Conservation (phyloP, 2,888 invertebrate genomes). For the Xestia c-nigrum region DNA sequence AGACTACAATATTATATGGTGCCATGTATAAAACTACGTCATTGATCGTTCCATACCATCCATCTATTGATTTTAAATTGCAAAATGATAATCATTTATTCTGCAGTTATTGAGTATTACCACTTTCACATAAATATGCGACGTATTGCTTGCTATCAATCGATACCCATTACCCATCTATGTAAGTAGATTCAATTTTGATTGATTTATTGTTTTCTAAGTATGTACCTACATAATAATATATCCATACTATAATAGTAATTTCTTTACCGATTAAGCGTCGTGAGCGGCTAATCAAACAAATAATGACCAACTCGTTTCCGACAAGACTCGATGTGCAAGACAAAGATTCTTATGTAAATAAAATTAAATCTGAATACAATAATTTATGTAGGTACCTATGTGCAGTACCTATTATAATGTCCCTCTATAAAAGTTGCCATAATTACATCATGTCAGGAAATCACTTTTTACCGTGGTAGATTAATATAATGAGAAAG, state of each 20-base stretch:
- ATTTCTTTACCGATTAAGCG: no score
- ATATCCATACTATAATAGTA: no score
- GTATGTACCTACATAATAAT: no score
- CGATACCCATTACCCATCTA: not conserved
- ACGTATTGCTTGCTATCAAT: not conserved
- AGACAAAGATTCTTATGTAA: slow-evolving; percentile 24
- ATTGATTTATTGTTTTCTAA: not conserved
- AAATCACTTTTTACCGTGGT: not conserved
- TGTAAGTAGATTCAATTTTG: not conserved
- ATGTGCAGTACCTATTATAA: not conserved
- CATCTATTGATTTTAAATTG: not conserved
- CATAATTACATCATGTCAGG: not conserved
- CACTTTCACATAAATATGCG: not conserved
- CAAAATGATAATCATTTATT: not conserved
- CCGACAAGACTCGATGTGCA: slow-evolving; percentile 13
- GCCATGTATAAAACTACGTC: no score
- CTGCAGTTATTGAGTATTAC: not conserved
- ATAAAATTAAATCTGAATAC: slow-evolving; percentile 24
- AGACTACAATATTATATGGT: no score
- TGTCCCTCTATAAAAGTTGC: not conserved
- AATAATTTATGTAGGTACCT: not conserved
- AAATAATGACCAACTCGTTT: slow-evolving; percentile 15
- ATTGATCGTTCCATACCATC: no score
- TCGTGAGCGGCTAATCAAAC: slow-evolving; percentile 29
- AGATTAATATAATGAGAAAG: no score